phyloP scores from a whole-genome alignment of 2,113 vertebrate genomes.

The Poeciliopsis occidentalis region DNA sequence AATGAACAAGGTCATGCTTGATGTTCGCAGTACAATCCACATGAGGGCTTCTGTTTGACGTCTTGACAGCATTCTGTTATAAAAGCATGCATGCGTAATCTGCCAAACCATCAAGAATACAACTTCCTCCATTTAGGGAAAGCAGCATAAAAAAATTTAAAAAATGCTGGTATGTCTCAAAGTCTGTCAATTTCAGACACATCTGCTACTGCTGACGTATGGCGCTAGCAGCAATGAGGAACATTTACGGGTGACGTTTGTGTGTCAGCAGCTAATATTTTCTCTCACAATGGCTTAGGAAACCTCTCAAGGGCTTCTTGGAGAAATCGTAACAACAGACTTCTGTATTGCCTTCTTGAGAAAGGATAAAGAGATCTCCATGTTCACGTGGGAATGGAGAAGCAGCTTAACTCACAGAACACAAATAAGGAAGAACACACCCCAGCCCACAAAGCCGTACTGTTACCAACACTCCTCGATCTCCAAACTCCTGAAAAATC shows the following conservation, averaged over 20 bases:
- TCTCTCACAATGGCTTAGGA: conserved; percentile 8
- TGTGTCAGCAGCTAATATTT: conserved; percentile 16
- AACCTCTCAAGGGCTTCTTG: conserved; percentile 12
- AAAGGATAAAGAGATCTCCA: conserved; percentile 60
- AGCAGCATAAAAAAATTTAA: no score
- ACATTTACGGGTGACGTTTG: neutral
- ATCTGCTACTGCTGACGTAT: neutral
- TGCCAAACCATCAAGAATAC: neutral
- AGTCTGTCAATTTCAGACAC: neutral
- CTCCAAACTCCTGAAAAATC: neutral
- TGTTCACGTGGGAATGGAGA: conserved; percentile 66
- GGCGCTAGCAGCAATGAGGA: neutral
- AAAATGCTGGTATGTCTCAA: neutral
- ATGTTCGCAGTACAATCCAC: neutral
- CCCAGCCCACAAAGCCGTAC: conserved; percentile 18
- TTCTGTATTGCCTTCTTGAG: conserved; percentile 35
- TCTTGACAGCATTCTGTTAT: neutral
- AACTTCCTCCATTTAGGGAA: neutral
- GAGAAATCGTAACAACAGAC: no score
- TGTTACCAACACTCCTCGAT: conserved; percentile 31
- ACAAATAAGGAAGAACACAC: conserved; percentile 50
- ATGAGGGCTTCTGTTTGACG: neutral
- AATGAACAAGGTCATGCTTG: neutral
- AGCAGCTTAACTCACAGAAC: conserved; percentile 40
- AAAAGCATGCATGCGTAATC: neutral